phyloP scores from a whole-genome alignment of 2,113 vertebrate genomes.

The Bos indicus region DNA sequence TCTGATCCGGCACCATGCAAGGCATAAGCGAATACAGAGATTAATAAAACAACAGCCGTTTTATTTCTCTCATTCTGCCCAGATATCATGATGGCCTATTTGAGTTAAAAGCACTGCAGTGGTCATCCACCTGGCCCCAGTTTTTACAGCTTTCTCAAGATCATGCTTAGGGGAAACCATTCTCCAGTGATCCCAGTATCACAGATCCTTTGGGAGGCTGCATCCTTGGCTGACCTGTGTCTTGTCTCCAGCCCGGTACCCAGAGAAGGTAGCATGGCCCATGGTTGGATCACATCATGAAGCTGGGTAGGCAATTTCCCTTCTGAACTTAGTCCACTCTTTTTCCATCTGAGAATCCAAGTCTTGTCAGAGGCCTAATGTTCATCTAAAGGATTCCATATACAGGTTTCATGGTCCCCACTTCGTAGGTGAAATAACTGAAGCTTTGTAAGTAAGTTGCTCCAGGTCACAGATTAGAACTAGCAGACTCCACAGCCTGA shows the following conservation, averaged over 20 bases:
- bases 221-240: background rate
- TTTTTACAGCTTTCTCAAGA: background rate
- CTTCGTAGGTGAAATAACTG: background rate
- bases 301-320: background rate
- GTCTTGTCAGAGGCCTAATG: background rate
- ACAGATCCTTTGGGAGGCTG: background rate
- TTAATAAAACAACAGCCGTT: too few relatives aligned
- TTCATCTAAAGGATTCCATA: background rate
- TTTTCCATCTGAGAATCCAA: background rate
- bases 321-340: background rate
- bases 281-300: accelerated
- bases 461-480: background rate
- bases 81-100: background rate
- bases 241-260: background rate
- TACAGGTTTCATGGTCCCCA: background rate
- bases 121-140: background rate
- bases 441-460: background rate
- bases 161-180: background rate
- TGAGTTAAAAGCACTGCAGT: background rate
- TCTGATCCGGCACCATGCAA: background rate
- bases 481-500: background rate
- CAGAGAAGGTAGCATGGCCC: background rate
- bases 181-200: background rate
- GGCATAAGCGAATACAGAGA: background rate
- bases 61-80: background rate